Percentiles rank a stretch among this genome's conserved stretches.
Conservation (phyloP, 92 coral and sea anemone species). For the Chrysogorgia sp. region DNA sequence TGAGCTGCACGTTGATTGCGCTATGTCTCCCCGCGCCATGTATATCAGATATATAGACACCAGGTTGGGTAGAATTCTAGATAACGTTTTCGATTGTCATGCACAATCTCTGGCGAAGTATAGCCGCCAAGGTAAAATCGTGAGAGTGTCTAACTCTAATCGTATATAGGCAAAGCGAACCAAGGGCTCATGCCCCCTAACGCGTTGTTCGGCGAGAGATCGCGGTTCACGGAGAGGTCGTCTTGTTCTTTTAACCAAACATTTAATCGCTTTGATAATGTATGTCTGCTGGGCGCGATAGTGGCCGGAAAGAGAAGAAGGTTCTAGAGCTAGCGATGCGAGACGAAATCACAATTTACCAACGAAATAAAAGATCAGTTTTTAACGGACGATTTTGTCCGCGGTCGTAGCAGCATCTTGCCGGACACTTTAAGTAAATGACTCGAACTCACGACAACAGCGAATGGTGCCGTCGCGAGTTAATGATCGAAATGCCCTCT, state of each 20-base stretch:
- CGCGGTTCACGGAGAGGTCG: slow-evolving; percentile 10
- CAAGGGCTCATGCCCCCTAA: slow-evolving; percentile 10
- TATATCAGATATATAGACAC: background rate
- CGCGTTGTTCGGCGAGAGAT: slow-evolving; percentile 14
- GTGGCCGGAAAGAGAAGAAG: slow-evolving; percentile 10
- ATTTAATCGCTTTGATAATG: slow-evolving; percentile 34
- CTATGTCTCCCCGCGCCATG: background rate
- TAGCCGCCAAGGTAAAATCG: slow-evolving; percentile 36
- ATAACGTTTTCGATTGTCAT: slow-evolving; percentile 13
- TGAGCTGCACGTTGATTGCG: background rate
- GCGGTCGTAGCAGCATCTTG: background rate
- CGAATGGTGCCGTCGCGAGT: background rate
- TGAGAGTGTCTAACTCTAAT: slow-evolving; percentile 32
- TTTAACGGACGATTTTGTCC: background rate
- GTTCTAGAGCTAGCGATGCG: slow-evolving; percentile 13
- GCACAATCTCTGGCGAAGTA: background rate
- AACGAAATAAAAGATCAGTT: background rate
- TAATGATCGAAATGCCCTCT: background rate
- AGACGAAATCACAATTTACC: background rate
- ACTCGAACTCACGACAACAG: background rate
- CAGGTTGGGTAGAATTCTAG: background rate
- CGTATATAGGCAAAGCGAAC: slow-evolving; percentile 17
- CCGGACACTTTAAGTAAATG: background rate
- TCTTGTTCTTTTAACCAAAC: slow-evolving; percentile 5
- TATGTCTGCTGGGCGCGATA: slow-evolving; percentile 8